Evolutionary conservation across 2,113 vertebrate species (phyloP).

Genomic region (Erythrolamprus reginae): DNA sequence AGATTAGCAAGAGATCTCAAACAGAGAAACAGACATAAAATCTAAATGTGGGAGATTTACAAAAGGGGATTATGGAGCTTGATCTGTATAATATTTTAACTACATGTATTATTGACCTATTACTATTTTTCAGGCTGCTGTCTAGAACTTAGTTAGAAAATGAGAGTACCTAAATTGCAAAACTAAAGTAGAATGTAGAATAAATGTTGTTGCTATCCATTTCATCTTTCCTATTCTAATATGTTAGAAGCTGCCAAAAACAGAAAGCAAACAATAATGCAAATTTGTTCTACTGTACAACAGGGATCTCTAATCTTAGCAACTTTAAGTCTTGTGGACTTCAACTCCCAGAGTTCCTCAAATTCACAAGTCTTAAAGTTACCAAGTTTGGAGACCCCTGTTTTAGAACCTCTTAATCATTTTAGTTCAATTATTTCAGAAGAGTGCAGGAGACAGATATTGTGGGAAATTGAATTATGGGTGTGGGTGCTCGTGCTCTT

Average conservation of each 20-base stretch:
- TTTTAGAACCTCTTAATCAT: background rate
- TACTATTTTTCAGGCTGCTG: conserved; percentile 40
- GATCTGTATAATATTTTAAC: conserved; percentile 44
- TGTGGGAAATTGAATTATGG: too few species aligned
- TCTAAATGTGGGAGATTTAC: conserved; percentile 54
- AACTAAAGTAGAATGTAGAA: background rate
- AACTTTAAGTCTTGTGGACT: too few species aligned
- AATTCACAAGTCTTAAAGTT: too few species aligned
- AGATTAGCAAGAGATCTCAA: conserved; percentile 62
- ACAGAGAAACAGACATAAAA: conserved; percentile 60
- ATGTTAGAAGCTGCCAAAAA: background rate
- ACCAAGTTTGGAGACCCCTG: too few species aligned
- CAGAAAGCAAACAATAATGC: background rate
- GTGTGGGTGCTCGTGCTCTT: too few species aligned
- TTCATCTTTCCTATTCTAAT: background rate
- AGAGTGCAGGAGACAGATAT: background rate
- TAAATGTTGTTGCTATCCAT: background rate
- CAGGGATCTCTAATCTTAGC: background rate
- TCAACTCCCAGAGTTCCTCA: too few species aligned
- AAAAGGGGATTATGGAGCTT: conserved; percentile 46
- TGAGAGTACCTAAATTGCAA: background rate
- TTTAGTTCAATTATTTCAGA: background rate
- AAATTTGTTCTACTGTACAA: background rate
- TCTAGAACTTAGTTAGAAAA: background rate
- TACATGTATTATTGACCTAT: conserved; percentile 43